Evolutionary conservation across 1,140 invertebrate species (phyloP).

Genomic region (Lordiphosa clarofinis): DNA sequence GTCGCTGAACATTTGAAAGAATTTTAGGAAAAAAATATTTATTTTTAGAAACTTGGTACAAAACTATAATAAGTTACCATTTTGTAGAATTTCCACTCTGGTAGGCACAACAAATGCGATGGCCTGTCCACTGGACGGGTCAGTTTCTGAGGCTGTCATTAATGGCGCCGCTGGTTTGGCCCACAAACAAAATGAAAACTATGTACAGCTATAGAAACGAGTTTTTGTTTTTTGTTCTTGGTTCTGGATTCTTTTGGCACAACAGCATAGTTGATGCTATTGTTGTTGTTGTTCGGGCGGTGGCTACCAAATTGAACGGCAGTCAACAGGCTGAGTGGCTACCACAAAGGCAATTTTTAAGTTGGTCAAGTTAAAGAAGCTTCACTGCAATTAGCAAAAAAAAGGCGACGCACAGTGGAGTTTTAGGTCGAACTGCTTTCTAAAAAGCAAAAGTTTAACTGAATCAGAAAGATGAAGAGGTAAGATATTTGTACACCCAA

Average conservation of each 20-base stretch:
- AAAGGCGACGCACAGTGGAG: slow-evolving; percentile 19
- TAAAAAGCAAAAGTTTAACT: no score
- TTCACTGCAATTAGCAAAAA: slow-evolving; percentile 45
- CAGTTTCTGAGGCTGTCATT: slow-evolving; percentile 12
- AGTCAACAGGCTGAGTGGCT: slow-evolving; percentile 10
- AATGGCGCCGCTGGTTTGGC: slow-evolving; percentile 14
- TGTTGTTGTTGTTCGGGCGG: slow-evolving; percentile 25
- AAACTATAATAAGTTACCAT: no score
- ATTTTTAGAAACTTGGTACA: no score
- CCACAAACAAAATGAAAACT: slow-evolving; percentile 15
- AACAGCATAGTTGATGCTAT: slow-evolving; percentile 12
- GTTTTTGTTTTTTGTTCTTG: slow-evolving; percentile 15
- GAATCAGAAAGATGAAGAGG: no score
- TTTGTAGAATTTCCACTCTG: no score
- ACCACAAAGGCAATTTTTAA: slow-evolving; percentile 20
- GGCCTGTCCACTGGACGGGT: slow-evolving; percentile 10
- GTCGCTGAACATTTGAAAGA: no score
- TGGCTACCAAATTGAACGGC: slow-evolving; percentile 33
- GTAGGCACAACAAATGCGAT: slow-evolving; percentile 3
- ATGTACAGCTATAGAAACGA: slow-evolving; percentile 16
- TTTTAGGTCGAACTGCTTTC: no score
- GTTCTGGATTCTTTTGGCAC: slow-evolving; percentile 15
- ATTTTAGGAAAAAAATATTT: no score
- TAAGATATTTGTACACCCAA: no score
- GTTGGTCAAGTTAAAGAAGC: slow-evolving; percentile 22